Evolutionary conservation across 1,140 invertebrate species (phyloP).

Genomic region (Holcopasites calliopsidis): DNA sequence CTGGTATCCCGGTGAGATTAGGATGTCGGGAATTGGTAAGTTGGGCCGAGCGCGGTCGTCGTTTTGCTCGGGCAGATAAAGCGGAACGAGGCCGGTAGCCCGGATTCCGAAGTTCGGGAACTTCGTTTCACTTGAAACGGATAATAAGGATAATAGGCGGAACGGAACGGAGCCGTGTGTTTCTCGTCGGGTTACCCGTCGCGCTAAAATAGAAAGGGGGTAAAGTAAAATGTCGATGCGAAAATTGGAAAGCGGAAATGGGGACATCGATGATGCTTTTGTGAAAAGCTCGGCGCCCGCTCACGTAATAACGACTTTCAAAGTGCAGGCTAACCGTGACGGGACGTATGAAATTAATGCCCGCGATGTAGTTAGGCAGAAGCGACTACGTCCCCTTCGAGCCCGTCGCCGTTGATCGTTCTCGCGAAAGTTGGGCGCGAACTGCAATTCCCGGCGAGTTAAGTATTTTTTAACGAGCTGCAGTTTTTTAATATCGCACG

Average conservation of each 20-base stretch:
- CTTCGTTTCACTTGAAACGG: conserved; percentile 54
- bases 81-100: conserved; percentile 48
- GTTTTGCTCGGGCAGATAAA: conserved; percentile 60
- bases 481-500: conserved; percentile 32
- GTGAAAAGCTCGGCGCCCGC: neutral
- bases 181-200: conserved; percentile 5
- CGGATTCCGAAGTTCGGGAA: conserved; percentile 55
- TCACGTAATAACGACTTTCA: conserved; percentile 30
- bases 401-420: neutral
- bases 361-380: neutral
- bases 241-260: neutral
- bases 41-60: conserved; percentile 53
- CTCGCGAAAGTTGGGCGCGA: neutral
- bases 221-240: neutral
- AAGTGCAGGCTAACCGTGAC: neutral
- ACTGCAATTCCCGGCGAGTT: conserved; percentile 17
- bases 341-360: conserved; percentile 16
- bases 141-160: conserved; percentile 60
- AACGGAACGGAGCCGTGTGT: neutral
- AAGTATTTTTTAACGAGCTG: conserved; percentile 34
- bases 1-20: conserved; percentile 60
- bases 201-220: neutral
- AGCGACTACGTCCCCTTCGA: neutral
- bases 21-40: conserved; percentile 61
- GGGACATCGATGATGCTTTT: neutral